Percentiles rank a stretch among this genome's conserved stretches.
Conservation (phyloP, 2,888 invertebrate genomes). For the Drosophila algonquin region DNA sequence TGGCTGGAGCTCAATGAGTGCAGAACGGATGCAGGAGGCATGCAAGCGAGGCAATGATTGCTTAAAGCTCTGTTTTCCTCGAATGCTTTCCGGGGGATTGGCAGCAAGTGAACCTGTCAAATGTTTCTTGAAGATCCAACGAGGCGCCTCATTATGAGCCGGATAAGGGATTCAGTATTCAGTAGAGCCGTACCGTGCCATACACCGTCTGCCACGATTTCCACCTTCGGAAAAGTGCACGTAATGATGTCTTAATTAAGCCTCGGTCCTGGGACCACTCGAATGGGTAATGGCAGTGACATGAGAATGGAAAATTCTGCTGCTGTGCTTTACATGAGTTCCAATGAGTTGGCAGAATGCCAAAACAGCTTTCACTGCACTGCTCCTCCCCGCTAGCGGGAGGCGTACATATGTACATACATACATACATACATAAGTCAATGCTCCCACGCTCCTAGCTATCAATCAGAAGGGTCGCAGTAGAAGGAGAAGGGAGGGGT, state of each 20-base stretch:
- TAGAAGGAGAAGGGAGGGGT: not conserved
- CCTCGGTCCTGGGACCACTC: constrained; percentile 43
- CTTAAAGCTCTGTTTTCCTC: not conserved
- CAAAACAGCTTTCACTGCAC: not conserved
- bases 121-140: constrained; percentile 50
- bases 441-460: constrained; percentile 13
- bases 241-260: constrained; percentile 74
- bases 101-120: constrained; percentile 16
- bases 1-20: constrained; percentile 42
- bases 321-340: constrained; percentile 26
- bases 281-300: constrained; percentile 24
- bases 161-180: constrained; percentile 1
- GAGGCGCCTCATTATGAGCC: constrained; percentile 60
- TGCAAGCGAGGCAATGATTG: constrained; percentile 25
- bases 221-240: constrained; percentile 51
- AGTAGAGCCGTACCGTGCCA: too few species aligned
- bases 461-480: constrained; percentile 19
- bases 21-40: constrained; percentile 17
- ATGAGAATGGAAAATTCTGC: constrained; percentile 14
- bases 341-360: constrained; percentile 29
- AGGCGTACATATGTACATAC: constrained; percentile 11
- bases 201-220: not conserved
- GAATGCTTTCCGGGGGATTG: not conserved
- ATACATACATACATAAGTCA: constrained; percentile 35
- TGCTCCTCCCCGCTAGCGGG: too few species aligned